A percentile compares a stretch with the other conserved stretches of the same genome.
phyloP scores from a whole-genome alignment of 2,113 vertebrate genomes.

The Eidolon helvum region DNA sequence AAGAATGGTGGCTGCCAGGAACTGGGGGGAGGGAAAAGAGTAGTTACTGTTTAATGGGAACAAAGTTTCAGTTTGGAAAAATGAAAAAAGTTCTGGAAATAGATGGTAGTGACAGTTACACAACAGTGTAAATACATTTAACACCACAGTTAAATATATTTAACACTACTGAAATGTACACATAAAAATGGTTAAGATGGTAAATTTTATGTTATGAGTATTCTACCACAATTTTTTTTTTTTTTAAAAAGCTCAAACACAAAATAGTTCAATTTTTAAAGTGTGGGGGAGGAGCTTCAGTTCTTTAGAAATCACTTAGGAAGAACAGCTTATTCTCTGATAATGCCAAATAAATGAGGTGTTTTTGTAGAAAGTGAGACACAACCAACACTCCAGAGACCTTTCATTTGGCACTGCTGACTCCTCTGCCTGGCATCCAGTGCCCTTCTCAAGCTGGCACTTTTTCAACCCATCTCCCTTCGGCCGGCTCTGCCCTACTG shows the following conservation, averaged over 20 bases:
- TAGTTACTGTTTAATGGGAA: neutral
- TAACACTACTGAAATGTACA: neutral
- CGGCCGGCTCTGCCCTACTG: fast-evolving
- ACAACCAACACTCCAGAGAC: neutral
- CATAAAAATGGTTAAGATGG: neutral
- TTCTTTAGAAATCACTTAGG: neutral
- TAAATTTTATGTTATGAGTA: neutral
- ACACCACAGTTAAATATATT: neutral
- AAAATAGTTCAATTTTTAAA: neutral
- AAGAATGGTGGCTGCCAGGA: neutral
- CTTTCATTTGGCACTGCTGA: neutral
- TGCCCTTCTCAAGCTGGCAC: neutral
- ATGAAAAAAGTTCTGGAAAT: neutral
- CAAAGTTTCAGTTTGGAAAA: neutral
- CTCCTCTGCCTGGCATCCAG: conserved; percentile 7
- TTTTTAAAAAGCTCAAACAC: neutral
- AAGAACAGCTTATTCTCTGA: conserved; percentile 14
- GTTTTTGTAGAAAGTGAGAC: conserved; percentile 36
- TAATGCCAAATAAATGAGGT: neutral
- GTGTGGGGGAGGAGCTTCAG: neutral
- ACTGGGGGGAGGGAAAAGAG: too few species aligned
- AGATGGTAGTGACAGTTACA: neutral
- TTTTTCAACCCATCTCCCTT: neutral
- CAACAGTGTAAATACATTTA: neutral
- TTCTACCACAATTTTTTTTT: neutral